phyloP scores from a whole-genome alignment of 2,888 invertebrate genomes.

The Lottia scabra region DNA sequence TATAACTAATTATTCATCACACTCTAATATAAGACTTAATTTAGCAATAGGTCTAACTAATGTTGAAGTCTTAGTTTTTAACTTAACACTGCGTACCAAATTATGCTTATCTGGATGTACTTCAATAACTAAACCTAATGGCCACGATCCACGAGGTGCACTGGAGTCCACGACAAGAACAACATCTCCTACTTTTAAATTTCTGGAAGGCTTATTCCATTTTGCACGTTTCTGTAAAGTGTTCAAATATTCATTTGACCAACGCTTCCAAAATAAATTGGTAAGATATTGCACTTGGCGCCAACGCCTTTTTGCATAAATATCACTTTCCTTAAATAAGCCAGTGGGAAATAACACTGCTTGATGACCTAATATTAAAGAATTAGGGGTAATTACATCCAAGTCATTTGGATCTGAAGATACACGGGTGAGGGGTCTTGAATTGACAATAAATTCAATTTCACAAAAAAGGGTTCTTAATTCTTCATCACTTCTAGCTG shows the following conservation, averaged over 20 bases:
- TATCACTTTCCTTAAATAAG: slow-evolving; percentile 23
- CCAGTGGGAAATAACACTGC: slow-evolving; percentile 24
- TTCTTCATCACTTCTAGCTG: slow-evolving; percentile 30
- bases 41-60: slow-evolving; percentile 14
- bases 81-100: slow-evolving; percentile 9
- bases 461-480: slow-evolving; percentile 28
- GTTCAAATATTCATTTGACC: slow-evolving; percentile 21
- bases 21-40: slow-evolving; percentile 12
- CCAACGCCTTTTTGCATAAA: slow-evolving; percentile 28
- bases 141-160: slow-evolving; percentile 6
- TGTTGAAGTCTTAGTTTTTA: slow-evolving; percentile 1
- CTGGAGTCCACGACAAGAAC: slow-evolving; percentile 7
- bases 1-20: background rate
- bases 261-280: slow-evolving; percentile 30
- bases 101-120: slow-evolving; percentile 3
- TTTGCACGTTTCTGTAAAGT: slow-evolving; percentile 21
- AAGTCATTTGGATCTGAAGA: slow-evolving; percentile 21
- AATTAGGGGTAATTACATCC: slow-evolving; percentile 27
- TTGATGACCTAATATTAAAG: slow-evolving; percentile 17
- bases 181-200: too few species aligned
- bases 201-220: slow-evolving; percentile 12
- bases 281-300: too few species aligned
- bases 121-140: background rate
- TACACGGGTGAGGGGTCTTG: slow-evolving; percentile 26
- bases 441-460: slow-evolving; percentile 30